Evolutionary conservation across 2,797 vertebrate species (phyloP).

Genomic region (Sebastes taczanowskii): DNA sequence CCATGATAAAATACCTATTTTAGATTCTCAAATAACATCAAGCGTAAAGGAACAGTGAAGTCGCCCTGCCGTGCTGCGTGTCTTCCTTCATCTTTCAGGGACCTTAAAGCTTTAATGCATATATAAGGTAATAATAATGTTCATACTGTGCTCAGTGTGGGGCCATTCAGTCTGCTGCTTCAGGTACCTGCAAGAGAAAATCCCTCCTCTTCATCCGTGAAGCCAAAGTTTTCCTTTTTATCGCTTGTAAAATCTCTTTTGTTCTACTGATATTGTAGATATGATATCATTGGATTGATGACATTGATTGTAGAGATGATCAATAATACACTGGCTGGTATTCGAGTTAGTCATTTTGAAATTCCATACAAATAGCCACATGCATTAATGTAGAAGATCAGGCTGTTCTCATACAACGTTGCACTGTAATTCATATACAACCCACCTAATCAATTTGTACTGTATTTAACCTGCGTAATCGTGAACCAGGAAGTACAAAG

Average conservation of each 20-base stretch:
- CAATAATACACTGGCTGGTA: neutral
- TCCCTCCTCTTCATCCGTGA: neutral
- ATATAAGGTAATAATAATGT: neutral
- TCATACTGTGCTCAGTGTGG: conserved; percentile 1
- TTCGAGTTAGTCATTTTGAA: neutral
- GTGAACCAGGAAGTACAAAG: too few species aligned
- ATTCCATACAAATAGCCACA: neutral
- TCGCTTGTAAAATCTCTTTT: neutral
- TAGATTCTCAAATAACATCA: conserved; percentile 24
- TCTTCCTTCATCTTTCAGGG: conserved; percentile 17
- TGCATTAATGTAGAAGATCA: neutral
- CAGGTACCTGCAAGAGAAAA: neutral
- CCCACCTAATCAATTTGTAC: too few species aligned
- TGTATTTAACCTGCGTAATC: too few species aligned
- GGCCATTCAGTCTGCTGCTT: neutral
- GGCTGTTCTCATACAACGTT: too few species aligned
- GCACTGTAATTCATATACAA: too few species aligned
- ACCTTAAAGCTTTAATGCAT: conserved; percentile 13
- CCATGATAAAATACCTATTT: conserved; percentile 11
- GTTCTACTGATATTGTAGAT: neutral
- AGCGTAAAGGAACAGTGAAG: conserved; percentile 10
- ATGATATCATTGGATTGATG: neutral
- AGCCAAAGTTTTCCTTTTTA: neutral
- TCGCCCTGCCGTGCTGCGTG: neutral
- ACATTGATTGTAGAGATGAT: neutral